Evolutionary conservation across 2,797 vertebrate species (phyloP), one percentile per base, ranked within the genome.

Genomic region (Neosilurus hyrtlii): DNA sequence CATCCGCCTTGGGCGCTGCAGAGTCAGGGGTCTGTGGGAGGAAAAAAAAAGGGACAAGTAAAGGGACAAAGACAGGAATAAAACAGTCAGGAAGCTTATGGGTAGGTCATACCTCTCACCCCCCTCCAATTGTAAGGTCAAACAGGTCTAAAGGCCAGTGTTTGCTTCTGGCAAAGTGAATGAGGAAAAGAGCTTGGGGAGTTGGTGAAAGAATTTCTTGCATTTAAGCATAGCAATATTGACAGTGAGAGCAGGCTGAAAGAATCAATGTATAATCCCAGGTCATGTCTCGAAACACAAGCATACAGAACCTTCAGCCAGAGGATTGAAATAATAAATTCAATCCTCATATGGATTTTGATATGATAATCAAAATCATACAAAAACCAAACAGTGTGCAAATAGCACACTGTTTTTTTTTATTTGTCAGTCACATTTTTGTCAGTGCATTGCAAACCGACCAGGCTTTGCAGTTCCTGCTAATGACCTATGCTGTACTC

Each of bases 141-240:
- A 59, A 68, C 63, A 12, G 20, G n/a, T 52, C 24, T 52, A 30
- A 81, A 72, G 57, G 37, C 43, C 67, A 49, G n/a, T 12, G n/a
- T n/a, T 68, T 61, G 37, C 35, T 61, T 49, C 35, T 30, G 43
- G 35, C n/a, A 49, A 61, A 79, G 66, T 59, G 49, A 79, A 35
- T 79, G 10, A 35, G 49, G 51, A 56, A 79, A 52, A 79, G 18
- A 35, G 51, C 43, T 83, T 54, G 62, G 57, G 56, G 75, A 79
- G 43, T 14, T 75, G 35, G 16, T 59, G 73, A 18, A 12, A 14
- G 49, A 67, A 51, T 63, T 76, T 82, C 62, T 70, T 59, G 68
- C 61, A 49, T 67, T 66, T 26, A 81, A 88, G 89, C 88, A 87
- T 87, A 91, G 90, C 91, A 93, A 93, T 93, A 93, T 91, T 92